phyloP scores from a whole-genome alignment of 2,113 vertebrate species.

The Psophia crepitans region DNA sequence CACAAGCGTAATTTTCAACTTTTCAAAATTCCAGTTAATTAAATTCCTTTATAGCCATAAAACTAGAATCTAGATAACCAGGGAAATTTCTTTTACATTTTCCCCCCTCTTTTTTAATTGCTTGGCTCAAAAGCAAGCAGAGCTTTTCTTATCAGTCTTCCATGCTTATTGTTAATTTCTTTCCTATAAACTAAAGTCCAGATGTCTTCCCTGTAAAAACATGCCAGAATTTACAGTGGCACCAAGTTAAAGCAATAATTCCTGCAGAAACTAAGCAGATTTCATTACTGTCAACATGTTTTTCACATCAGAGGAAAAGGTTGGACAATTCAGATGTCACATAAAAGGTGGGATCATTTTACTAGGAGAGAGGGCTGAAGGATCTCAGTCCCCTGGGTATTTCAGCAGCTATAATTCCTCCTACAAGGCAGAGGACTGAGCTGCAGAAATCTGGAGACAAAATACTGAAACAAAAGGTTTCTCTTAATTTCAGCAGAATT shows the following conservation, averaged over 20 bases:
- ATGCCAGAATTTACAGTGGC: constrained; percentile 45
- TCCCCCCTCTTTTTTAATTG: background rate
- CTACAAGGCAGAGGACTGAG: background rate
- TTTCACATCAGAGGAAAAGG: constrained; percentile 49
- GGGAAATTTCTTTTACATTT: background rate
- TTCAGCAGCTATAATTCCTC: background rate
- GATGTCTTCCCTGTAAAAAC: background rate
- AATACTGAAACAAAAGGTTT: background rate
- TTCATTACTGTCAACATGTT: constrained; percentile 46
- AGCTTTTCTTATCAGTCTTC: constrained; percentile 40
- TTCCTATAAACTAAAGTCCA: constrained; percentile 38
- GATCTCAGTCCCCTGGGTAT: background rate
- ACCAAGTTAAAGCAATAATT: constrained; percentile 40
- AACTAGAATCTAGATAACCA: background rate
- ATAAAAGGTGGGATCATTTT: constrained; percentile 11
- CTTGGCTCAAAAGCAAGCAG: constrained; percentile 22
- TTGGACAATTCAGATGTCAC: background rate
- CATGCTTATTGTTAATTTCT: constrained; percentile 39
- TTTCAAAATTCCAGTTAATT: background rate
- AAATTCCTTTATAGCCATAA: background rate
- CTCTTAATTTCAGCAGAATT: background rate
- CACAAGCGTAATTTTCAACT: background rate
- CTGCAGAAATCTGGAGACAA: background rate
- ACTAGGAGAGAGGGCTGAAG: background rate
- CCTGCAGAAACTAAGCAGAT: background rate